phyloP scores from a whole-genome alignment of 2,113 vertebrate species.

The Heteronetta atricapilla region DNA sequence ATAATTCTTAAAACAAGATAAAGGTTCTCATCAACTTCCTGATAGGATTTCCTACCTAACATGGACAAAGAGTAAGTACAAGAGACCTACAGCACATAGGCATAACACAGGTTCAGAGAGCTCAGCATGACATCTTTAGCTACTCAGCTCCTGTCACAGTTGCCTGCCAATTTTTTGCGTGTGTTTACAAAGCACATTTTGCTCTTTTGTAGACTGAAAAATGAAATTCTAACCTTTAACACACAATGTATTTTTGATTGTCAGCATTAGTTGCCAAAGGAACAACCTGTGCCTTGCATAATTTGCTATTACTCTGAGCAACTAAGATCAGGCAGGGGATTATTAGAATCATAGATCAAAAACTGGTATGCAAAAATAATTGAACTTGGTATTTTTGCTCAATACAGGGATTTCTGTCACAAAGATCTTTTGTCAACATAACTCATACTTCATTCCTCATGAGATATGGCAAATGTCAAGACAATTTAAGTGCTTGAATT shows the following conservation, averaged over 20 bases:
- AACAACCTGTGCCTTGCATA: background rate
- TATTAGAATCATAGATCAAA: slow-evolving; percentile 24
- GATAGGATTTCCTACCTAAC: background rate
- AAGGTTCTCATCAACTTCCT: background rate
- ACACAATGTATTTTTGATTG: background rate
- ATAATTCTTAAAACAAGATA: background rate
- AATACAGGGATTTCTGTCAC: background rate
- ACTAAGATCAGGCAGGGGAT: background rate
- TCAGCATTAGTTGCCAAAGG: background rate
- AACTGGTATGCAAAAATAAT: background rate
- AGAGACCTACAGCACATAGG: background rate
- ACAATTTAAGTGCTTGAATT: background rate
- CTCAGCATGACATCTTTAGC: background rate
- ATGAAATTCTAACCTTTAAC: slow-evolving; percentile 2
- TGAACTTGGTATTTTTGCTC: background rate
- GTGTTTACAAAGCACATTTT: background rate
- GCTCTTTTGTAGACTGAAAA: background rate
- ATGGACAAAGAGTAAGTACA: background rate
- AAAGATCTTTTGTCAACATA: background rate
- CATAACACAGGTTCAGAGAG: background rate
- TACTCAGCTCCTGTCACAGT: background rate
- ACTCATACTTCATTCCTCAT: background rate
- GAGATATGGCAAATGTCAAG: background rate
- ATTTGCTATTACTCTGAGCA: background rate
- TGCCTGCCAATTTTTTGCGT: background rate